Evolutionary conservation across 1,140 invertebrate species (phyloP), one percentile per base, ranked within the genome.

Genomic region (Conopomorpha cramerella): DNA sequence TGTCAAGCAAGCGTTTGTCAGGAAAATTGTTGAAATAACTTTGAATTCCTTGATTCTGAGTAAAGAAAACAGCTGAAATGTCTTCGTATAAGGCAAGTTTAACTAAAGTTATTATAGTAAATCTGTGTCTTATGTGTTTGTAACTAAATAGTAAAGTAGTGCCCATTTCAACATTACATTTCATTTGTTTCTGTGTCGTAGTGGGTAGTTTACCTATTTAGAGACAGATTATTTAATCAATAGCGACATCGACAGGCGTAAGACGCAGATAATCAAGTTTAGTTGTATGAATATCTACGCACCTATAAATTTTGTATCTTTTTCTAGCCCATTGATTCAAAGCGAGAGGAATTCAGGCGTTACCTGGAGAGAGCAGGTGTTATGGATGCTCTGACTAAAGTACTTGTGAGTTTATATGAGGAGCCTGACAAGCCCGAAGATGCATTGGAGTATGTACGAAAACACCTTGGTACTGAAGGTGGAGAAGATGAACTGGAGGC

Each of bases 331-430:
- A 85, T 88, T 53, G 92, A 95, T 77, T 87, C 87, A 3, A 96
- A 96, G 78, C 82, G 92, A 37, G 93, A 96, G 70, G 93, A 96
- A 56, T 96, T 95, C 63, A 82, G 93, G 34, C 91, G 91, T 49
- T 96, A 96, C 71, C 77, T 97, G 43, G 93, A 96, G 72, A 87
- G 91, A 56, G 85, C 88, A 38, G 94, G 94, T 6, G 91, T 96
- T 18, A 87, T 96, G 80, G 93, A 96, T 79, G 88, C 89, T 8
- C 63, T 96, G 2, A 95, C 93, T 3, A 93, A 93, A 81, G 90
- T 92, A 29, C 74, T 93, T n/a, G 86, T 92, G 2, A 86, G 85
- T 43, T 77, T 97, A 1, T 96, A 96, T 71, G 92, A 96, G 76
- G 92, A 96, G 67, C 81, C 88, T 25, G 92, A 96, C 46, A 95